Evolutionary conservation across 2,888 invertebrate species (phyloP), one percentile per base, ranked within the genome.

Genomic region (Parnassius orleans): DNA sequence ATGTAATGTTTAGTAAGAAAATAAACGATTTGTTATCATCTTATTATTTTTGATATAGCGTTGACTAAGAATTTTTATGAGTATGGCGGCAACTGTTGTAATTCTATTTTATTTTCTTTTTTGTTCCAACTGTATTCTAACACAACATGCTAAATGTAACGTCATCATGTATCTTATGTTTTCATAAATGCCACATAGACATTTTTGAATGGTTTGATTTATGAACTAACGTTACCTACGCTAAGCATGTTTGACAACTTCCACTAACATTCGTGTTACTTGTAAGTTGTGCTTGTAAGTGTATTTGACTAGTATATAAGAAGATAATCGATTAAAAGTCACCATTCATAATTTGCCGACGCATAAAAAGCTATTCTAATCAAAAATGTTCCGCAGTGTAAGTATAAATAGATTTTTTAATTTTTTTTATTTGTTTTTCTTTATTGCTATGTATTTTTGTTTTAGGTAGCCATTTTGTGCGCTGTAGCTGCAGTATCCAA

Each of bases 401-500:
- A 50, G 51, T 46, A 3, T 33, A 33, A 33, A 7, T 7, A 33
- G 5, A 7, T 33, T 7, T 33, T 33, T 5, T 7, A 33, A 7
- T 33, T 1, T 7, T 33, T 33, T 33, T 33, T 33, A 5, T 33
- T 5, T 1, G 33, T 33, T 33, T 33, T 33, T 24, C 24, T 24
- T 33, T 33, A 5, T 33, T 33, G 33, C 33, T 33, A 7, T 33
- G 7, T 33, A 33, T 7, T 7, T 33, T 33, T 33, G 7, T 33
- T 33, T 33, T 33, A 72, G 33, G 33, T 33, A 1, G 33, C 33
- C 55, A 55, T 65, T 53, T 66, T 81, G 15, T 80, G 75, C 64
- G 77, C 77, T 53, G 64, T 79, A 24, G 73, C 77, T 69, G 77
- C 78, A 14, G 71, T 71, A 46, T 68, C 73, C 65, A 62, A 78